Percentiles rank a stretch among this genome's conserved stretches.
Conservation (phyloP, 2,113 vertebrate genomes). For the Hyperopisus bebe region DNA sequence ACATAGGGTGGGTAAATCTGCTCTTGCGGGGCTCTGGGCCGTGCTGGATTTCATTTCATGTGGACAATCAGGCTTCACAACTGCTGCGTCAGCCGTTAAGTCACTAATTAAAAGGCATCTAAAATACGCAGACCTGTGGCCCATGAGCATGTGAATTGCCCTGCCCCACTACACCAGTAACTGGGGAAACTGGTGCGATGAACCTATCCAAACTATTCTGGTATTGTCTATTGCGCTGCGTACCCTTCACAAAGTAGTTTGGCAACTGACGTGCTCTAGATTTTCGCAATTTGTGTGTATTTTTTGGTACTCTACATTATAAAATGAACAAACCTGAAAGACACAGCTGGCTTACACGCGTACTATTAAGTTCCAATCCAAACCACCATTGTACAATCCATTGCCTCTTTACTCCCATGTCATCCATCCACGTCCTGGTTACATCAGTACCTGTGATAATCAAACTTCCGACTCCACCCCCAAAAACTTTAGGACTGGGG, state of each 20-base stretch:
- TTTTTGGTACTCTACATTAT: background rate
- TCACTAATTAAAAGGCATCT: background rate
- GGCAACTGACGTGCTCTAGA: background rate
- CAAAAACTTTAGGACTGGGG: conserved; percentile 18
- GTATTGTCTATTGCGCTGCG: background rate
- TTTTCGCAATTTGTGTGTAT: background rate
- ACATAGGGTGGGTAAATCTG: background rate
- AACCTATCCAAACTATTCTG: background rate
- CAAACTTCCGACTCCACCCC: background rate
- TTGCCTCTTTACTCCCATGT: background rate
- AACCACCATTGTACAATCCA: background rate
- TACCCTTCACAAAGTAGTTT: background rate
- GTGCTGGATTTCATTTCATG: background rate
- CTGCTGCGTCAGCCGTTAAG: background rate
- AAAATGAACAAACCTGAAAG: background rate
- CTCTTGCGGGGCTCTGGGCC: no score
- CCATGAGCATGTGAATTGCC: background rate
- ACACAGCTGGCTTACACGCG: background rate
- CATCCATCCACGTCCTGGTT: background rate
- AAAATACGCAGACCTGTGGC: background rate
- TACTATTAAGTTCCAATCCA: background rate
- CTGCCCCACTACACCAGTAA: background rate
- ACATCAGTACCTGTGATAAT: background rate
- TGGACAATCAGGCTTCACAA: background rate
- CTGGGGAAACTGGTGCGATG: background rate